Percentiles rank a stretch among this genome's conserved stretches.
phyloP scores from a whole-genome alignment of 2,797 vertebrate genomes.

The Rhabdomys pumilio region DNA sequence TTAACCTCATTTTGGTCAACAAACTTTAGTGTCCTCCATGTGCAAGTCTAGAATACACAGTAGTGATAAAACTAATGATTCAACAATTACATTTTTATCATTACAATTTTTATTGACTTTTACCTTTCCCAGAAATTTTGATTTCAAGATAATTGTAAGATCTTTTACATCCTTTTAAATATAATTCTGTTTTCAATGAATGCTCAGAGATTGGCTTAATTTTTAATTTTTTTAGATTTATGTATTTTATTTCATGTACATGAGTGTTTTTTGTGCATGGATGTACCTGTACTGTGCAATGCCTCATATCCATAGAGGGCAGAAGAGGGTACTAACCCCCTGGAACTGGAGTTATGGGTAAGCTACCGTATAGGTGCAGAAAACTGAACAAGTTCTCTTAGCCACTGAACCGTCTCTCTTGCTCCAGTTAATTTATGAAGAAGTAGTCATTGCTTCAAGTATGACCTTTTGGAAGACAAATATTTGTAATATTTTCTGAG shows the following conservation, averaged over 20 bases:
- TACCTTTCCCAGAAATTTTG: not conserved
- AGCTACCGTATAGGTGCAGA: not conserved
- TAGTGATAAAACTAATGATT: not conserved
- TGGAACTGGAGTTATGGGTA: not conserved
- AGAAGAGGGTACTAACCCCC: not conserved
- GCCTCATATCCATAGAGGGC: too few relatives aligned
- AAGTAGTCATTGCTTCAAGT: not conserved
- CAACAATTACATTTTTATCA: not conserved
- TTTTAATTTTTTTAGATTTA: not conserved
- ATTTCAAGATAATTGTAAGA: not conserved
- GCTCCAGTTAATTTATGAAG: not conserved
- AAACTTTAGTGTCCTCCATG: not conserved
- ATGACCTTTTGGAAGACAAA: slow-evolving; percentile 19
- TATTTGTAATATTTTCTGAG: slow-evolving; percentile 35
- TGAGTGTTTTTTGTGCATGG: not conserved
- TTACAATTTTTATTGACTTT: not conserved
- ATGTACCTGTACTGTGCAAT: not conserved
- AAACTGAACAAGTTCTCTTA: not conserved
- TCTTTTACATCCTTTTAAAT: not conserved
- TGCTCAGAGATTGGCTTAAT: not conserved
- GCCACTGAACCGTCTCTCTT: not conserved
- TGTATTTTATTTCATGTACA: not conserved
- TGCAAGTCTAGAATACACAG: not conserved
- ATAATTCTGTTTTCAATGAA: not conserved
- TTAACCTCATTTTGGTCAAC: not conserved